Percentiles rank a stretch among this genome's conserved stretches.
These are phyloP conservation scores for Rattus rattus DNA, from an alignment of 2,113 vertebrate genomes.

Conservation along the genomic window DNA sequence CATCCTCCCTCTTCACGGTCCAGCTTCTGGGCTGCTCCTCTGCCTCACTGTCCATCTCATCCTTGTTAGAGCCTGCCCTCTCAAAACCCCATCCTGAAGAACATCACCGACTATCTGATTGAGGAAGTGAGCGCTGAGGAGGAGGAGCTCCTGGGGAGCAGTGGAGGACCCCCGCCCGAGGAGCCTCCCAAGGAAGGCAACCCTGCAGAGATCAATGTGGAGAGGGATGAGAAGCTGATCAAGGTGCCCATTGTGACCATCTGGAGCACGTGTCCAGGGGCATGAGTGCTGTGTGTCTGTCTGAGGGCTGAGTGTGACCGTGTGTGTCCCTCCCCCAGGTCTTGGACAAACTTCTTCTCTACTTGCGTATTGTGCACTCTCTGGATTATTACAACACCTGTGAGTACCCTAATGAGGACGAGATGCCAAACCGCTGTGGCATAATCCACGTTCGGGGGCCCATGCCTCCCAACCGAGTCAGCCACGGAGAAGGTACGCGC, in stretches of 20 bases:
- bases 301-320: neutral
- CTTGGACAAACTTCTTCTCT: constrained; percentile 93
- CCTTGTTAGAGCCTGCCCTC: constrained; percentile 85
- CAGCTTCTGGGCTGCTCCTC: neutral
- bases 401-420: constrained; percentile 95
- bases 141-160: constrained; percentile 94
- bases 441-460: constrained; percentile 95
- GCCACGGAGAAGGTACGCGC: constrained; percentile 91
- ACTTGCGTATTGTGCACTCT: constrained; percentile 95
- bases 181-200: constrained; percentile 92
- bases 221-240: constrained; percentile 94
- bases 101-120: constrained; percentile 96
- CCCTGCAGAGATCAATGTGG: constrained; percentile 92
- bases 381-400: constrained; percentile 96
- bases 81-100: constrained; percentile 95
- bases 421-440: constrained; percentile 97
- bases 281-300: neutral
- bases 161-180: constrained; percentile 87
- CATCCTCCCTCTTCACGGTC: neutral
- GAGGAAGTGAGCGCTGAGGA: constrained; percentile 97
- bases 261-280: neutral
- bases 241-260: constrained; percentile 85
- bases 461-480: constrained; percentile 94
- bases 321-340: constrained; percentile 85
- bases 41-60: neutral